Conservation (phyloP, 1,140 invertebrate species). For the Brevipalpus yothersi region DNA sequence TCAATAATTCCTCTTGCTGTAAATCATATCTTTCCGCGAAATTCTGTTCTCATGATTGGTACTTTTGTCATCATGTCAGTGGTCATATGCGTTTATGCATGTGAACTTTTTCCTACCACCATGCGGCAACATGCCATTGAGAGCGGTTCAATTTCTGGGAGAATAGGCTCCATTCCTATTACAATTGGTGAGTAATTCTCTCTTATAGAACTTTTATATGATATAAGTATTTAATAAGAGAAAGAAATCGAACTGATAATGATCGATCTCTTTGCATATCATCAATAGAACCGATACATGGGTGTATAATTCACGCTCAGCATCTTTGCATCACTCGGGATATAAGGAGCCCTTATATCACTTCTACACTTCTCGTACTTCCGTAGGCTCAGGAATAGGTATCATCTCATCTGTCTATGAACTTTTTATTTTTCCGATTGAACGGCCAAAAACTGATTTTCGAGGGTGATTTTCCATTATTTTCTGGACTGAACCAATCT, state of each 20-base stretch:
- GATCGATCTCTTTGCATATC: neutral
- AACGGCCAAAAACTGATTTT: too few relatives aligned
- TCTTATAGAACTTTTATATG: too few relatives aligned
- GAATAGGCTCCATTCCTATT: conserved; percentile 25
- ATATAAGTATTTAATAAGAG: too few relatives aligned
- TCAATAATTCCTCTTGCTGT: neutral
- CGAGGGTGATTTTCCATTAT: too few relatives aligned
- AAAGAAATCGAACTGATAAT: neutral
- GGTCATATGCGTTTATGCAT: conserved; percentile 49
- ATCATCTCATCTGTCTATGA: too few relatives aligned
- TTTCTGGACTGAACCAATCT: too few relatives aligned
- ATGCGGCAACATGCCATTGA: conserved; percentile 20
- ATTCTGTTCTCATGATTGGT: conserved; percentile 44
- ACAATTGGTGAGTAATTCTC: conserved; percentile 18
- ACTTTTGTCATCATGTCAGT: conserved; percentile 57
- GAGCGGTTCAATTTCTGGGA: conserved; percentile 16
- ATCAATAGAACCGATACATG: neutral
- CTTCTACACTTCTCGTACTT: neutral
- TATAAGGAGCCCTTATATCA: neutral
- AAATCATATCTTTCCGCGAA: conserved; percentile 24
- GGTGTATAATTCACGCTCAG: neutral
- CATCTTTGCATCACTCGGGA: neutral
- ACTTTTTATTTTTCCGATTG: too few relatives aligned
- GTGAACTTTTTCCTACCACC: conserved; percentile 52
- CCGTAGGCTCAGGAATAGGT: too few relatives aligned